Base-by-base conservation (phyloP, 37 sponge, comb jelly and placozoan species). In the Cliona cf. orientalis region DNA sequence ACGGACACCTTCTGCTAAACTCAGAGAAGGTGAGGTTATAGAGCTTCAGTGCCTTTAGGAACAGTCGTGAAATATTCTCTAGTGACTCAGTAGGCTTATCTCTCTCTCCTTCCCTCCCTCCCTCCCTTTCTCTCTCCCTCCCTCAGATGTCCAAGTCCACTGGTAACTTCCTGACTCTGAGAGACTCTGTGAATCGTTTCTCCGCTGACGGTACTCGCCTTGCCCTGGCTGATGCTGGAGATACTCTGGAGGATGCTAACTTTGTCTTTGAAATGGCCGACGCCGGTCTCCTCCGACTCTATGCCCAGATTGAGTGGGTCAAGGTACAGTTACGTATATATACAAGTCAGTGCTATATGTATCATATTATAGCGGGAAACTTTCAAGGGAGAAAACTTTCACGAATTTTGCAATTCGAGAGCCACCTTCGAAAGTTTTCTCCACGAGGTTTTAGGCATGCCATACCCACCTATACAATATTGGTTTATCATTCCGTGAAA, bases 171-270 rank as follows among this genome's bases (percentile, higher is more conserved):
- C 63, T 99, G 25, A 94, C 99, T 17, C 64, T 99, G 58, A 49
- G 38, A 42, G 76, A 92, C 46, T 84, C 94, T 7, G 85, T 96
- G 0, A 79, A 94, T 38, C 64, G 92, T 1, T 99, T 94, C 67
- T 86, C 96, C 31, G 97, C 97, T 84, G 97, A 96, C 80, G 99
- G 97, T 1, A 89, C 92, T 75, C 83, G 99, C 37, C 79, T 99
- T 5, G 89, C 92, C 49, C 87, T 99, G 38, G 99, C 99, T 78
- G 91, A 96, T 90, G 99, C 99, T 23, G 99, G 99, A 21, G 99
- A 99, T 72, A 87, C 89, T 32, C 76, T 96, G 34, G 99, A 99
- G 61, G 95, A 99, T 84, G 97, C 99, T 19, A 99, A 99, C 80
- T 99, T 99, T 87, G 88, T 94, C 43, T 94, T 74, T 66, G 79